These are phyloP conservation scores for Zosterops japonicus DNA, from an alignment of 2,113 vertebrate genomes.

Conservation along the genomic window DNA sequence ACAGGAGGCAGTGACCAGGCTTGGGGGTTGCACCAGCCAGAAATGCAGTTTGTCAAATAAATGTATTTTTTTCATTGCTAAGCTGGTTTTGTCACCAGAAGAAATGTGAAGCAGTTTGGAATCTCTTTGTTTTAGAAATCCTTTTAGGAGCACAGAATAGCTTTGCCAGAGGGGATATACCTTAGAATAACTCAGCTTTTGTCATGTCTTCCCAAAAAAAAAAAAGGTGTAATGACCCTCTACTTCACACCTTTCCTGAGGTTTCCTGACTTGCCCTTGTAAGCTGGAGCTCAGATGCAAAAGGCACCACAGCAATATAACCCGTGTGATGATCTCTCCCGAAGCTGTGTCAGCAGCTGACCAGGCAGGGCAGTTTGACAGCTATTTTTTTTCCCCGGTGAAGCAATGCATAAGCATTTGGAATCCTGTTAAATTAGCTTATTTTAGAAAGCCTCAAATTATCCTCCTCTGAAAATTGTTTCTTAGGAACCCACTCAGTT, in stretches of 20 bases:
- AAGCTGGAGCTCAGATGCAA: background rate
- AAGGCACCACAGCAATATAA: background rate
- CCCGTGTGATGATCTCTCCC: background rate
- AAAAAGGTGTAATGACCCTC: background rate
- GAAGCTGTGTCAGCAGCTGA: slow-evolving; percentile 1
- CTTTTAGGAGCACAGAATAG: background rate
- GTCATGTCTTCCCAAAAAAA: background rate
- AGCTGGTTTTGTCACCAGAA: background rate
- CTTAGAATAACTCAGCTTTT: background rate
- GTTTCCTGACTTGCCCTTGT: background rate
- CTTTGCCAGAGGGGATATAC: background rate
- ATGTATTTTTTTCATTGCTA: background rate
- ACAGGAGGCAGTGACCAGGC: background rate
- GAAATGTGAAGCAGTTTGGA: background rate
- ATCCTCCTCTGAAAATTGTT: background rate
- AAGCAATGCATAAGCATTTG: background rate
- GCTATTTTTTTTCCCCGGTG: background rate
- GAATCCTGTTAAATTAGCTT: slow-evolving; percentile 15
- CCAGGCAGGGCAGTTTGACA: slow-evolving; percentile 8
- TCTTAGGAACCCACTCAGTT: background rate
- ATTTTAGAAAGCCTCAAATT: slow-evolving; percentile 39
- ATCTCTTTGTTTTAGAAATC: background rate
- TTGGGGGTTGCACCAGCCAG: background rate
- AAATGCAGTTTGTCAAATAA: background rate
- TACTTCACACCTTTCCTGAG: background rate